A percentile compares a stretch with the other conserved stretches of the same genome.
Conservation (phyloP, 2,113 vertebrate species). For the Pica pica region DNA sequence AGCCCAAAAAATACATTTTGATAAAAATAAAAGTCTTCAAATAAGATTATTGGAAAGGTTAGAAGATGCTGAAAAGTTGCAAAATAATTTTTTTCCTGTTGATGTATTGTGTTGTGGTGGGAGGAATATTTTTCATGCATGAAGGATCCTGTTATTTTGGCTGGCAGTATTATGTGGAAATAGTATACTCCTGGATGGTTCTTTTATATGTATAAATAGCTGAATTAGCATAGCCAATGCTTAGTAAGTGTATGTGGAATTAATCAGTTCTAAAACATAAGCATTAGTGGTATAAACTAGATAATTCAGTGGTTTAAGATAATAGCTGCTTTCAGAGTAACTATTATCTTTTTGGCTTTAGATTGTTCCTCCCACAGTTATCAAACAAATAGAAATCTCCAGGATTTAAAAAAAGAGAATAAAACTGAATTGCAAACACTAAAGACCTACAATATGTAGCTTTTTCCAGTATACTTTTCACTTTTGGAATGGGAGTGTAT, state of each 20-base stretch:
- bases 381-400: not conserved
- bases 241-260: not conserved
- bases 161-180: not conserved
- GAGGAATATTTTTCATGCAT: not conserved
- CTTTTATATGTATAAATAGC: not conserved
- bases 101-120: not conserved
- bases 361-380: not conserved
- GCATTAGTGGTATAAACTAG: not conserved
- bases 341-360: not conserved
- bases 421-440: not conserved
- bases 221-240: not conserved
- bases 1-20: not conserved
- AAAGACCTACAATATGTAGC: not conserved
- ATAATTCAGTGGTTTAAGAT: not conserved
- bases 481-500: not conserved
- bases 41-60: not conserved
- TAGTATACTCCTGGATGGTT: not conserved
- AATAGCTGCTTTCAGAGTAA: not conserved
- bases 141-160: not conserved
- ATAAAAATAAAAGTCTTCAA: not conserved
- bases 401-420: not conserved
- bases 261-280: not conserved
- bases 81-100: not conserved
- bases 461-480: not conserved
- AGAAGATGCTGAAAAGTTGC: not conserved